Percentiles rank a stretch among this genome's conserved stretches.
phyloP scores from a whole-genome alignment of 1,140 invertebrate genomes.

The Saxidomus purpurata region DNA sequence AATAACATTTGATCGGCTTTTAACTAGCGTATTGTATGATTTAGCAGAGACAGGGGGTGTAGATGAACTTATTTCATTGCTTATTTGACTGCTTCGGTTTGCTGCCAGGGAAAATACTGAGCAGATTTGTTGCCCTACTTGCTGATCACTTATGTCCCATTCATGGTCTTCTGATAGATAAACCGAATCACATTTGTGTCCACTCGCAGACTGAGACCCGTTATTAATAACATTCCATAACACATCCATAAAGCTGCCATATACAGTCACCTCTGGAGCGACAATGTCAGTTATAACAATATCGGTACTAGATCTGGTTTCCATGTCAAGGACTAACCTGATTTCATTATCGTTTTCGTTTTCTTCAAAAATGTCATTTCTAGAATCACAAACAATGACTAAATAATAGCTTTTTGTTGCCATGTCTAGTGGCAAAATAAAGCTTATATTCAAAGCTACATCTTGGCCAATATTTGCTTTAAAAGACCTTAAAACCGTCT shows the following conservation, averaged over 20 bases:
- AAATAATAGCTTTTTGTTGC: slow-evolving; percentile 26
- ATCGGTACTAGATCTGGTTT: slow-evolving; percentile 14
- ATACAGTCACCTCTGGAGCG: background rate
- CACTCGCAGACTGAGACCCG: background rate
- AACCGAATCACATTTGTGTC: slow-evolving; percentile 49
- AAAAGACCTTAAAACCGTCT: background rate
- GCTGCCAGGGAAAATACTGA: background rate
- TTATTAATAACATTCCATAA: slow-evolving; percentile 26
- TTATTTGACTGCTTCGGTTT: background rate
- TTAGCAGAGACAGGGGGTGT: background rate
- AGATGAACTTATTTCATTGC: no score
- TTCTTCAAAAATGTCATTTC: slow-evolving; percentile 46
- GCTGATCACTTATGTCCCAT: slow-evolving; percentile 17
- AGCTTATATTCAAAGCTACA: background rate
- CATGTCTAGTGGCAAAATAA: slow-evolving; percentile 25
- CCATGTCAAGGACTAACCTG: background rate
- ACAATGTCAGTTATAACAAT: background rate
- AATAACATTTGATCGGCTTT: slow-evolving; percentile 41
- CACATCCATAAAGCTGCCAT: slow-evolving; percentile 22
- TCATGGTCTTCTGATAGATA: slow-evolving; percentile 27
- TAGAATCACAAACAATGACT: slow-evolving; percentile 19
- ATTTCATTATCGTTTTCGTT: slow-evolving; percentile 33
- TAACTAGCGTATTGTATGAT: slow-evolving; percentile 12
- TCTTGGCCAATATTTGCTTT: background rate
- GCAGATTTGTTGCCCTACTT: background rate